phyloP scores from a whole-genome alignment of 1,140 invertebrate genomes.

The Dermatophagoides farinae region DNA sequence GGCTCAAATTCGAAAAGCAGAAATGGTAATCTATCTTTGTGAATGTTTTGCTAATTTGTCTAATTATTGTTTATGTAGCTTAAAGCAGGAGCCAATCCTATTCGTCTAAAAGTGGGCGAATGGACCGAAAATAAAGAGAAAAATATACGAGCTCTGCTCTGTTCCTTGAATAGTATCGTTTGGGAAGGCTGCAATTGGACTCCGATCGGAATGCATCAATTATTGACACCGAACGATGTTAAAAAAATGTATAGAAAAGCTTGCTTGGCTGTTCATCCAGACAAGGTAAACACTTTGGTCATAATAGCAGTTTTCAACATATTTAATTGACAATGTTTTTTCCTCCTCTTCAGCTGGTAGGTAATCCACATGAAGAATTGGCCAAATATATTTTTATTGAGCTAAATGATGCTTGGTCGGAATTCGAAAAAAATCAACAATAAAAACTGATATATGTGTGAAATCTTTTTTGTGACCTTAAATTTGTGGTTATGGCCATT shows the following conservation, averaged over 20 bases:
- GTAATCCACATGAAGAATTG: constrained; percentile 65
- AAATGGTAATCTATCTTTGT: constrained; percentile 36
- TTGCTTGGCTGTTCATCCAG: constrained; percentile 88
- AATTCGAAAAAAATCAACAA: constrained; percentile 55
- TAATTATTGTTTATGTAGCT: background rate
- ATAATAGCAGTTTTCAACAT: constrained; percentile 8
- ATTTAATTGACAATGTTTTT: background rate
- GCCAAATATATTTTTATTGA: constrained; percentile 97
- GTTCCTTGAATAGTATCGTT: constrained; percentile 74
- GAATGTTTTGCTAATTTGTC: background rate
- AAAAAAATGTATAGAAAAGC: constrained; percentile 90
- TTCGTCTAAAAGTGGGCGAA: constrained; percentile 34
- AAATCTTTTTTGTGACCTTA: no score
- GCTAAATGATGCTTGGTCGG: constrained; percentile 91
- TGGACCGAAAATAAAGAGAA: constrained; percentile 89
- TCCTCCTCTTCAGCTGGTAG: constrained; percentile 49
- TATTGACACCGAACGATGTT: constrained; percentile 71
- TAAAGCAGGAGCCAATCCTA: constrained; percentile 11
- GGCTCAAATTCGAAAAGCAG: constrained; percentile 73
- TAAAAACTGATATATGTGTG: background rate
- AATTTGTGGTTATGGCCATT: no score
- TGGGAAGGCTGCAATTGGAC: constrained; percentile 88
- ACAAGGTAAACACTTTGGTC: constrained; percentile 81
- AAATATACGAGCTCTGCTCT: constrained; percentile 83
- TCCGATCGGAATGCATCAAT: constrained; percentile 74